Base-by-base conservation (phyloP, 2,113 vertebrate genomes). In the Cebus imitator region DNA sequence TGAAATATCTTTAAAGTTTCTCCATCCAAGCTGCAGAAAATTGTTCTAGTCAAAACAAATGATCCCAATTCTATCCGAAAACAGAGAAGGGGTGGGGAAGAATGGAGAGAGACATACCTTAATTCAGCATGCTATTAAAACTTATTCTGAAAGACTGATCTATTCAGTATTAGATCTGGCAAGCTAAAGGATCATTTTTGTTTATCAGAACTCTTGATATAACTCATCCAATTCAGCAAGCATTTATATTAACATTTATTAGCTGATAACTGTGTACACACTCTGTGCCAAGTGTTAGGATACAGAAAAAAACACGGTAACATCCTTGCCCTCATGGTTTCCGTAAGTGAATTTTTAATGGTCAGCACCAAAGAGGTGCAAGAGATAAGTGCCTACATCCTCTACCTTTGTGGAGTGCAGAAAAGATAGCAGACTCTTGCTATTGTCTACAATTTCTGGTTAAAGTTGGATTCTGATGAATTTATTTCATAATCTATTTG, bases 31-130 rank as follows among this genome's bases (percentile, higher is more conserved):
- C 32, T 81, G 12, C 13, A 68, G 57, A 66, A 91, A 96, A 92
- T 76, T 89, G n/a, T 84, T 93, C 37, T 76, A 78, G 61, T 94
- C 61, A 87, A 75, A 96, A 82, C 94, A 91, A 93, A 87, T 61
- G 43, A 88, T 52, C 21, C 83, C 52, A 76, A 1, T 72, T 87
- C 55, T 89, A 3, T 81, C 20, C 40, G 6, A 45, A 64, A 76
- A 85, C 55, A n/a, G 13, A 73, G 18, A 40, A 3, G 18, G n/a
- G 16, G 1, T 20, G 12, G 10, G 18, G 23, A 25, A 45, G 16
- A 76, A 50, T 43, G 23, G 21, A 73, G 14, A 76, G 50, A 37
- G 73, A 35, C 21, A 40, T 30, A 43, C 32, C 32, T 91, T 82
- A 50, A 78, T 45, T 96, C 66, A 89, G 13, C 43, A 4, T 81